Evolutionary conservation across 64 coral and sea anemone species (phyloP).

Genomic region (Pocillopora verrucosa): DNA sequence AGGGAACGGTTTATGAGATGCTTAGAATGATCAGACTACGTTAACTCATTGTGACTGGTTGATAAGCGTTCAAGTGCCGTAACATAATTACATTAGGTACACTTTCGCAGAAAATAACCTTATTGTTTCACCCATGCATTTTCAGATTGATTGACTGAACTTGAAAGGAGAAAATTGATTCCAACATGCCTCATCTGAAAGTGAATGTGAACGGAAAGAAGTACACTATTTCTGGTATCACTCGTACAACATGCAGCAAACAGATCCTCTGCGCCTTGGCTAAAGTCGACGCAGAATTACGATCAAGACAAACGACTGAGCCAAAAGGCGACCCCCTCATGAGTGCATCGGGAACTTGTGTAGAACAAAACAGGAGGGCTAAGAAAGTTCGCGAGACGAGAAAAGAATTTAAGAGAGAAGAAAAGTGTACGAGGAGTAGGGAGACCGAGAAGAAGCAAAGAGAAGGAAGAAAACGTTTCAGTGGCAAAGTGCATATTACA

Average conservation of each 20-base stretch:
- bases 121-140: not conserved
- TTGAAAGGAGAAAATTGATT: not conserved
- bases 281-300: constrained; percentile 49
- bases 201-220: constrained; percentile 79
- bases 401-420: not conserved
- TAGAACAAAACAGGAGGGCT: not conserved
- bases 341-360: not conserved
- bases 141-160: not conserved
- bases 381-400: not conserved
- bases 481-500: not conserved
- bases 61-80: too few relatives aligned
- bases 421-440: not conserved
- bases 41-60: too few relatives aligned
- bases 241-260: constrained; percentile 60
- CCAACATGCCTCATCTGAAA: constrained; percentile 77
- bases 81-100: not conserved
- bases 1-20: too few relatives aligned
- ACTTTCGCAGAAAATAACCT: not conserved
- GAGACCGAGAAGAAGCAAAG: not conserved
- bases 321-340: not conserved
- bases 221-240: constrained; percentile 76
- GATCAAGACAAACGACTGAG: not conserved
- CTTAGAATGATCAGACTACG: too few relatives aligned
- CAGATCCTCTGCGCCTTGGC: constrained; percentile 74
- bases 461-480: not conserved